Percentiles rank a stretch among this genome's conserved stretches.
Evolutionary conservation across 2,888 invertebrate genomes (phyloP).

Genomic region (Hydrotaea diabolus): DNA sequence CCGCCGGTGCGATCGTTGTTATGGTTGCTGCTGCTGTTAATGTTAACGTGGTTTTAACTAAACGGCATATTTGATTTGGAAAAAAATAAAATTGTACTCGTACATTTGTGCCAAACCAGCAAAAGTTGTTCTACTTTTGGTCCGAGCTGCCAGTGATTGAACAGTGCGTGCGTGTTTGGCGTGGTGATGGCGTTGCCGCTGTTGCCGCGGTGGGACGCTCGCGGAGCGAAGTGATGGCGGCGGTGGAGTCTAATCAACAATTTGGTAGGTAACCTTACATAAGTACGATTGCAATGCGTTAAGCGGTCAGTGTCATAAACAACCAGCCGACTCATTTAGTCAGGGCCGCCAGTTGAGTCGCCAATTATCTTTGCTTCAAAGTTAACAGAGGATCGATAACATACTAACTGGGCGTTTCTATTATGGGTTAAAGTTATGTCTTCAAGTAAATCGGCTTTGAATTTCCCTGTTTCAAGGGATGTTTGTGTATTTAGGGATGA

Average conservation of each 20-base stretch:
- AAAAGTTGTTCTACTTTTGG: constrained; percentile 67
- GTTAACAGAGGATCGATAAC: no score
- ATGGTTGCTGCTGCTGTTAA: constrained; percentile 37
- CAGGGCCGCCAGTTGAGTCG: neutral
- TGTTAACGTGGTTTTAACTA: constrained; percentile 34
- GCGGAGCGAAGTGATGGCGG: no score
- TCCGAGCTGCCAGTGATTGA: constrained; percentile 55
- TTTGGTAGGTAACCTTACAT: constrained; percentile 57
- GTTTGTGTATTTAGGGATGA: no score
- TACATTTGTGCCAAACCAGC: constrained; percentile 59
- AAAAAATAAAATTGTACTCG: constrained; percentile 1
- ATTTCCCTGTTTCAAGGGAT: no score
- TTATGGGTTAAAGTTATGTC: no score
- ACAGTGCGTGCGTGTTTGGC: constrained; percentile 27
- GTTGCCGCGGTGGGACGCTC: constrained; percentile 18
- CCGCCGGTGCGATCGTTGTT: constrained; percentile 50
- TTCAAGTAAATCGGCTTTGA: no score
- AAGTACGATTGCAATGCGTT: constrained; percentile 50
- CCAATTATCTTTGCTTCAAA: neutral
- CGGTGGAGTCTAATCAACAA: constrained; percentile 39
- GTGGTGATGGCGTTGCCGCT: neutral
- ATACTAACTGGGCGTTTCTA: no score
- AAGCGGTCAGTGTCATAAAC: constrained; percentile 65
- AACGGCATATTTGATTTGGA: constrained; percentile 48
- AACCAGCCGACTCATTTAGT: neutral